These are phyloP conservation scores for Nycteola revayana DNA, from an alignment of 2,888 invertebrate genomes.

Conservation along the genomic window DNA sequence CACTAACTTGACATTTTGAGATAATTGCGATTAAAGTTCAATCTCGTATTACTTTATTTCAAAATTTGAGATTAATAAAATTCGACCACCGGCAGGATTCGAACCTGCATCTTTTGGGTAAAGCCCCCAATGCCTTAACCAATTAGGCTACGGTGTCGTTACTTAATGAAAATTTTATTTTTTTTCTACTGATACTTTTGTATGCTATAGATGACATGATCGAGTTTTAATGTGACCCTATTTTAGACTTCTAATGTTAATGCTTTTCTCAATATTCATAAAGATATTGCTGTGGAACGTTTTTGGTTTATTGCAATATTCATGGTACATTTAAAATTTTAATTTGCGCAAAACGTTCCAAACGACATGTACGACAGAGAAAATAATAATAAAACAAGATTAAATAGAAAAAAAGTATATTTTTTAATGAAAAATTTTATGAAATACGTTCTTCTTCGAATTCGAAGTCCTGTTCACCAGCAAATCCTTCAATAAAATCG, in stretches of 20 bases:
- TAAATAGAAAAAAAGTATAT: not conserved
- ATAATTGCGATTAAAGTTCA: too few relatives aligned
- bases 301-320: not conserved
- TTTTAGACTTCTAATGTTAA: not conserved
- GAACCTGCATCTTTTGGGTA: too few relatives aligned
- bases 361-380: not conserved
- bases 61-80: too few relatives aligned
- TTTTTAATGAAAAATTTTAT: not conserved
- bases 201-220: not conserved
- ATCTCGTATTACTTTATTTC: too few relatives aligned
- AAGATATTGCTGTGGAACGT: too few relatives aligned
- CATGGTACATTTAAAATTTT: not conserved
- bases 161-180: not conserved
- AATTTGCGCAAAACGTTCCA: not conserved
- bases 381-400: not conserved
- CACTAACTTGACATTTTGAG: conserved; percentile 6
- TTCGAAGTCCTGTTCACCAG: not conserved
- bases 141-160: too few relatives aligned
- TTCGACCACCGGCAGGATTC: too few relatives aligned
- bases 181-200: conserved; percentile 1
- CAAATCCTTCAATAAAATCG: not conserved
- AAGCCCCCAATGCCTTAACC: too few relatives aligned
- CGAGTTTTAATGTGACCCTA: not conserved
- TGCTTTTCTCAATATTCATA: not conserved
- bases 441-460: not conserved